Percentiles rank a stretch among this genome's conserved stretches.
Conservation (phyloP, 2,113 vertebrate genomes). For the Todiramphus saurophagus region DNA sequence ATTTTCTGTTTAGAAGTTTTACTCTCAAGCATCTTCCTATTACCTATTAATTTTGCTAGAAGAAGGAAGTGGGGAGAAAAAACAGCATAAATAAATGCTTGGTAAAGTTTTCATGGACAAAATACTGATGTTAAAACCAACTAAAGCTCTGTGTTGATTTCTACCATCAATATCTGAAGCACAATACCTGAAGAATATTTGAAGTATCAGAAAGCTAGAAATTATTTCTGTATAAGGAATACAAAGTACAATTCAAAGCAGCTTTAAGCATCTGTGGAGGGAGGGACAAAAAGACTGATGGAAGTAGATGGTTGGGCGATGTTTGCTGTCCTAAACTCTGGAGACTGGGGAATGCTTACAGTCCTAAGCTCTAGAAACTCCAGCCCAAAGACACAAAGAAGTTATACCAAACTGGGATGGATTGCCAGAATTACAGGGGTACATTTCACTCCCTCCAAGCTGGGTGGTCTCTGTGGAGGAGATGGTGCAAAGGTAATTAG, state of each 20-base stretch:
- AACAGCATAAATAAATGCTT: neutral
- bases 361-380: neutral
- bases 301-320: neutral
- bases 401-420: neutral
- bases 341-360: neutral
- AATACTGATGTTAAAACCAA: neutral
- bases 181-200: neutral
- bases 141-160: neutral
- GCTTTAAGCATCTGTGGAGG: neutral
- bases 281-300: neutral
- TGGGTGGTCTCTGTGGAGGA: neutral
- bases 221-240: neutral
- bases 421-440: neutral
- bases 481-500: neutral
- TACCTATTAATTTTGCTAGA: neutral
- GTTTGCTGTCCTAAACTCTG: neutral
- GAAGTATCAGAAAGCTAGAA: neutral
- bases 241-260: neutral
- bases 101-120: neutral
- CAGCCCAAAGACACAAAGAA: neutral
- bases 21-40: neutral
- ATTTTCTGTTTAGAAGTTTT: neutral
- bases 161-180: neutral
- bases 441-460: neutral
- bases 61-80: neutral